Evolutionary conservation across 2,797 vertebrate genomes (phyloP), one percentile per base, ranked within the genome.

Genomic region (Poeciliopsis infans): DNA sequence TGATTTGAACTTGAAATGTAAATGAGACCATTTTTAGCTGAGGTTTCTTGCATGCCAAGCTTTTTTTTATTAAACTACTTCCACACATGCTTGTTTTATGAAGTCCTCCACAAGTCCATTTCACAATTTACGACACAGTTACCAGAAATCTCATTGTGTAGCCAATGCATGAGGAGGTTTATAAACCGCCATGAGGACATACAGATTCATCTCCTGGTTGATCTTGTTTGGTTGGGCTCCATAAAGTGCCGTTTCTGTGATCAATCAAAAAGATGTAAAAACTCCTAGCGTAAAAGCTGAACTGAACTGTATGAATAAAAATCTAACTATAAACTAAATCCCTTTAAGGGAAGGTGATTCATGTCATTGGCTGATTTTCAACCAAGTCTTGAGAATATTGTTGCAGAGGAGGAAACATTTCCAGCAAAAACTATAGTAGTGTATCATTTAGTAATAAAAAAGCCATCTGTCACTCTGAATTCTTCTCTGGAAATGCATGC

Each of bases 401-500:
- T 25, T 68, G 36, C 20, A 68, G 36, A 2, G 36, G 23, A 69
- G 39, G 11, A 43, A 43, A 43, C 11, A n/a, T 43, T 25, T 43
- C 11, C 39, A 43, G 39, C 39, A 43, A 25, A 43, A 43, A 43
- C 20, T 2, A 6, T 13, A 12, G 10, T 13, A 68, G 8, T 4
- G 4, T 41, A 43, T n/a, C 7, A 66, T 68, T 68, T 68, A 68
- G 41, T 46, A 2, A 16, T 47, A 28, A 75, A 31, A 46, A 18
- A 28, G 23, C 43, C 57, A 47, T 23, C 45, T 41, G 36, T 80
- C 66, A 33, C 47, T 59, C 74, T 61, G 45, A 66, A 75, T 88
- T 75, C 55, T 77, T 78, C 57, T 77, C 71, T 72, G 57, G 41
- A 80, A 70, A 78, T 61, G 61, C 80, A 78, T 53, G 90, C 75